These are phyloP conservation scores for Bothrops jararaca DNA, from an alignment of 2,113 vertebrate genomes.

Conservation along the genomic window DNA sequence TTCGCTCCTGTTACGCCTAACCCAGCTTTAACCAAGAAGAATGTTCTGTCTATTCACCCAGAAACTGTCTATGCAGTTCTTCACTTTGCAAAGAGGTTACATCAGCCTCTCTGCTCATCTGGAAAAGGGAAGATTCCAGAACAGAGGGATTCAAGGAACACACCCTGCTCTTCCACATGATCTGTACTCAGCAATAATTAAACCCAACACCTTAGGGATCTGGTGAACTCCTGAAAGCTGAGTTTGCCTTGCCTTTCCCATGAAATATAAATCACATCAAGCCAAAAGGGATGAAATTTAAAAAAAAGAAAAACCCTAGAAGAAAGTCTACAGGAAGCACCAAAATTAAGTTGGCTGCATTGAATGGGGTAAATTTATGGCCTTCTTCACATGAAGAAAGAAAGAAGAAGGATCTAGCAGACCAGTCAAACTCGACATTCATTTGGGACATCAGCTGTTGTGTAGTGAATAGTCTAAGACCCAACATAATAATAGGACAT, in stretches of 20 bases:
- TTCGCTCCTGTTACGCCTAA: conserved; percentile 18
- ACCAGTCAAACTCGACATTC: no score
- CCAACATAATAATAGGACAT: no score
- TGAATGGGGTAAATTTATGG: no score
- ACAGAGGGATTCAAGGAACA: not conserved
- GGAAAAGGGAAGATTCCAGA: conserved; percentile 4
- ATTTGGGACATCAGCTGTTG: no score
- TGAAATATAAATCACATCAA: conserved; percentile 33
- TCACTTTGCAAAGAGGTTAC: conserved; percentile 2
- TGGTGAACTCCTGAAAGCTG: conserved; percentile 19
- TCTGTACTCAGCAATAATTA: conserved; percentile 32
- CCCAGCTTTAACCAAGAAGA: conserved; percentile 26
- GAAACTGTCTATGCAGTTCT: not conserved
- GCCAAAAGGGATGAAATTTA: conserved; percentile 8
- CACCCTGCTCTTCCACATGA: not conserved
- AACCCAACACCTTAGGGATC: conserved; percentile 18
- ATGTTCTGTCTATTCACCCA: not conserved
- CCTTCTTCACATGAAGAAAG: not conserved
- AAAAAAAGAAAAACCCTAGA: not conserved
- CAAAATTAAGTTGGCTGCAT: no score
- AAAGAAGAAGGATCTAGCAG: no score
- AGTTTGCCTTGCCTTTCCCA: not conserved
- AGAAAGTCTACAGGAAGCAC: not conserved
- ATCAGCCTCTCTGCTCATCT: not conserved
- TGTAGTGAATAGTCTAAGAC: no score